phyloP scores from a whole-genome alignment of 2,797 vertebrate species.

The Gila robusta region DNA sequence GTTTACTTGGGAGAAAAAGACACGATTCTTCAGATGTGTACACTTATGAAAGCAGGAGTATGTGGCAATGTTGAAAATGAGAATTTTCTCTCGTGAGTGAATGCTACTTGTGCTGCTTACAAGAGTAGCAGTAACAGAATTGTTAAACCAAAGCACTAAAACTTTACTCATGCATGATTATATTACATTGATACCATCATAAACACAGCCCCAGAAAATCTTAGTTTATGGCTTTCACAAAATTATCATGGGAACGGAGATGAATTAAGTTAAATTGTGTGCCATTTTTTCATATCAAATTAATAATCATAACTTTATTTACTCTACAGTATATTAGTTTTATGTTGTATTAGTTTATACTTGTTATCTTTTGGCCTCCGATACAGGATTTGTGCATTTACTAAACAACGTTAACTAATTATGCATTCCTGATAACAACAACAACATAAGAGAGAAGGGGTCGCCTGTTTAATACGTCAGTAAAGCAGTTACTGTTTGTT shows the following conservation, averaged over 20 bases:
- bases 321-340: neutral
- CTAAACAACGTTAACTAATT: neutral
- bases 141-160: neutral
- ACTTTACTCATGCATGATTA: neutral
- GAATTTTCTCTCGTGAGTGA: neutral
- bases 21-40: neutral
- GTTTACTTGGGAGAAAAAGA: neutral
- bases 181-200: neutral
- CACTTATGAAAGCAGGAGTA: neutral
- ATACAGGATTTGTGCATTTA: neutral
- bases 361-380: constrained; percentile 5
- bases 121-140: neutral
- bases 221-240: neutral
- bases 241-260: neutral
- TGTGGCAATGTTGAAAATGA: neutral
- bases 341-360: neutral
- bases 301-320: neutral
- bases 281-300: neutral
- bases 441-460: neutral
- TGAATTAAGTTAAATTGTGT: neutral
- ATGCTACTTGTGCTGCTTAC: neutral
- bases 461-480: neutral
- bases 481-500: neutral
- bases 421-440: constrained; percentile 5
- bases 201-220: neutral